Evolutionary conservation across 2,797 vertebrate genomes (phyloP).

Genomic region (Petrocephalus sullivani): DNA sequence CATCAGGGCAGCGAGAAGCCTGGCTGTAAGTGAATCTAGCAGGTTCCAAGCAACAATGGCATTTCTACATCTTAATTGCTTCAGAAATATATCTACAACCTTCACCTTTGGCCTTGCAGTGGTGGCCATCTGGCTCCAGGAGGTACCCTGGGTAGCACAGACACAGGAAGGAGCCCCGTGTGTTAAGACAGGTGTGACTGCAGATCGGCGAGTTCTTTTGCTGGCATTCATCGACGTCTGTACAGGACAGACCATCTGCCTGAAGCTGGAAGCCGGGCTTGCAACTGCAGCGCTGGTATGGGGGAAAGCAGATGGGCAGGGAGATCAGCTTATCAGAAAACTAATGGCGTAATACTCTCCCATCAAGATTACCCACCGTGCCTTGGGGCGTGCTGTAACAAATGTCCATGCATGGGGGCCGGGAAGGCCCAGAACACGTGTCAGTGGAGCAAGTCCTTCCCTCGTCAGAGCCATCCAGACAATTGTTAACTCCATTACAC

Average conservation of each 20-base stretch:
- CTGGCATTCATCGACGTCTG: constrained; percentile 74
- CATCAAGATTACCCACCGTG: constrained; percentile 61
- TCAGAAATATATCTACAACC: background rate
- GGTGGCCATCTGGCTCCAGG: constrained; percentile 67
- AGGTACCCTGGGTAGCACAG: constrained; percentile 69
- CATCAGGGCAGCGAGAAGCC: background rate
- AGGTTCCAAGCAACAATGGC: background rate
- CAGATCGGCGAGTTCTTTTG: constrained; percentile 46
- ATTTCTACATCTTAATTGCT: background rate
- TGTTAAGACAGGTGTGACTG: constrained; percentile 78
- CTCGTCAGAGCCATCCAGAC: constrained; percentile 73
- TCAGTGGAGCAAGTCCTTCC: constrained; percentile 54
- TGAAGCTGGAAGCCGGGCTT: constrained; percentile 57
- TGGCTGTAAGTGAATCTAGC: background rate
- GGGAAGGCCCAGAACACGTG: constrained; percentile 53
- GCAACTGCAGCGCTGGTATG: constrained; percentile 70
- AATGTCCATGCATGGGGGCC: constrained; percentile 56
- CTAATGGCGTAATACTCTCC: background rate
- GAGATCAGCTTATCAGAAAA: background rate
- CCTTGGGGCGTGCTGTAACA: constrained; percentile 75
- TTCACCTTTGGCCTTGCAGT: constrained; percentile 78
- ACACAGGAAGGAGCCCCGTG: constrained; percentile 70
- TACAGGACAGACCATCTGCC: constrained; percentile 52
- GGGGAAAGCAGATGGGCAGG: constrained; percentile 7
- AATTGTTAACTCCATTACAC: constrained; percentile 70